Evolutionary conservation across 2,113 vertebrate genomes (phyloP), one percentile per base, ranked within the genome.

Genomic region (Callipepla californica): DNA sequence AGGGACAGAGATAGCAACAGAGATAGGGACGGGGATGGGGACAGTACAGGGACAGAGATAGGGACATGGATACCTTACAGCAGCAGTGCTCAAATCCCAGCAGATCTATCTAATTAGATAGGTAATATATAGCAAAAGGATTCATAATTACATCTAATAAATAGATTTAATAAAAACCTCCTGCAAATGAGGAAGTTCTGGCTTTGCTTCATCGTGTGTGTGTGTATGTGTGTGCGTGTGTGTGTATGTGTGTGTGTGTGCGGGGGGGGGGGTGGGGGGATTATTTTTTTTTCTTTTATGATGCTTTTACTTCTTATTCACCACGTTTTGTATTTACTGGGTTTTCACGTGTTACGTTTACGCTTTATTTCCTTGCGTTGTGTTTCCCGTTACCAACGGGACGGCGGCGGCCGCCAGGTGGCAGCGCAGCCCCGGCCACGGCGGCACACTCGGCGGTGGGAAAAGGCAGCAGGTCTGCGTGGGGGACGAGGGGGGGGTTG

Each of bases 341-440:
- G 19, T 32, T 32, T 57, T 32, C 32, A 57, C 17, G 30, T 32
- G 16, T 19, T 32, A 32, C 4, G 16, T 57, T 57, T 19, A 32
- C 19, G 55, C 30, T 32, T 30, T 32, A 57, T 57, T 32, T 57
- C 55, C 55, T 57, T 57, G 17, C 11, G 30, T 19, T 19, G 55
- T 32, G 22, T 30, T 30, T 57, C 32, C 51, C 17, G 51, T 53
- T 30, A 53, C 51, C 51, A 16, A 8, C 16, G 15, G 51, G 51
- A 28, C 7, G 26, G 53, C 9, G 17, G 53, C 53, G 10, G 53
- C 61, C 95, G 13, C 55, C 84, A 96, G 95, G 66, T 79, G 94
- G 95, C 93, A 93, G 94, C 81, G 28, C 81, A 87, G 62, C 61
- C 57, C 42, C 69, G 23, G 74, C 42, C 51, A 91, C 3, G 7